Conservation (phyloP, 2,113 vertebrate genomes). For the Poicephalus gulielmi region DNA sequence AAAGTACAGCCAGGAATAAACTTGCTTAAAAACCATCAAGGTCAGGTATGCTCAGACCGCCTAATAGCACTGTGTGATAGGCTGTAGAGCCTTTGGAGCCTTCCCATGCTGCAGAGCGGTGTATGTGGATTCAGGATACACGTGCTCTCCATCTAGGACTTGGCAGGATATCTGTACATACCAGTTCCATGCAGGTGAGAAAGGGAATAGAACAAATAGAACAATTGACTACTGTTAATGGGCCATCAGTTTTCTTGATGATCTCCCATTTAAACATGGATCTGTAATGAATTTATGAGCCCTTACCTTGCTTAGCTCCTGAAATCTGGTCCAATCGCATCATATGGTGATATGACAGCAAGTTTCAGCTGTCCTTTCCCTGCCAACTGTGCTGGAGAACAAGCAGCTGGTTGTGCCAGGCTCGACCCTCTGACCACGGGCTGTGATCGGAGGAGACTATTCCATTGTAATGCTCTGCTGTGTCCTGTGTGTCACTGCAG, state of each 20-base stretch:
- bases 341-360: accelerated
- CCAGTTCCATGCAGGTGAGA: background rate
- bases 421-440: accelerated
- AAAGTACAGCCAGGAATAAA: background rate
- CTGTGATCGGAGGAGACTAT: background rate
- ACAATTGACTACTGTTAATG: background rate
- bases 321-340: background rate
- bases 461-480: background rate
- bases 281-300: background rate
- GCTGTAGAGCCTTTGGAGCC: background rate
- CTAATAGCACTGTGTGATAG: accelerated
- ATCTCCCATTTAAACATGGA: accelerated
- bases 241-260: accelerated
- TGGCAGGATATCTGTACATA: background rate
- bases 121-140: background rate
- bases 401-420: background rate
- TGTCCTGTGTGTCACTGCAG: background rate
- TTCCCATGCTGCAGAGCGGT: accelerated
- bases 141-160: background rate
- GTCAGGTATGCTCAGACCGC: background rate
- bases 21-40: background rate
- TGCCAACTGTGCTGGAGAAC: background rate
- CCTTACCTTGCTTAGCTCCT: background rate
- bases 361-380: background rate
- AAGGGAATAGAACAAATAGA: background rate